Conservation (phyloP, 1,140 invertebrate species). For the Procambarus clarkii region DNA sequence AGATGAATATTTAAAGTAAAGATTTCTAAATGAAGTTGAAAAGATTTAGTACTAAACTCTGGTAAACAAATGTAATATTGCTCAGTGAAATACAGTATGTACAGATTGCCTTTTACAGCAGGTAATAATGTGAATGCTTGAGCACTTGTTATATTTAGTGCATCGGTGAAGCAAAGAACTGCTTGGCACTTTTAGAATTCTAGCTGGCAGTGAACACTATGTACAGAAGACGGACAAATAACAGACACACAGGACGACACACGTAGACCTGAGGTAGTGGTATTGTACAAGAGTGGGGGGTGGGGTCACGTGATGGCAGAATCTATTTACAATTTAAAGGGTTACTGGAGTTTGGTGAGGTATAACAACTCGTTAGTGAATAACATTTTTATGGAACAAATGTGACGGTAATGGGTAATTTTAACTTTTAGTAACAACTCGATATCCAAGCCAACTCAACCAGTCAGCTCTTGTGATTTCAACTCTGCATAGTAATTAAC, state of each 20-base stretch:
- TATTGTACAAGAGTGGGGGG: constrained; percentile 59
- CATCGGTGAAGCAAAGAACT: constrained; percentile 36
- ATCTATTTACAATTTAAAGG: not conserved
- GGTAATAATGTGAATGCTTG: constrained; percentile 30
- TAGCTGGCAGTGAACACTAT: constrained; percentile 58
- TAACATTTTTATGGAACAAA: not conserved
- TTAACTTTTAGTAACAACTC: not conserved
- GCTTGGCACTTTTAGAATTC: constrained; percentile 62
- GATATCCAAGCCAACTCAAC: too few species aligned
- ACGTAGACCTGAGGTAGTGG: constrained; percentile 54
- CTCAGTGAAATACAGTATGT: not conserved
- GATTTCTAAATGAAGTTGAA: not conserved
- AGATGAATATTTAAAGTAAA: not conserved
- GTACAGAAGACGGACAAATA: constrained; percentile 40
- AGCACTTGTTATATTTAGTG: constrained; percentile 34
- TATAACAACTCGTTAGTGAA: not conserved
- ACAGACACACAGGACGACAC: constrained; percentile 37
- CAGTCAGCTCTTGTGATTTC: too few species aligned
- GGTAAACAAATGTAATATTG: not conserved
- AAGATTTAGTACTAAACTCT: not conserved
- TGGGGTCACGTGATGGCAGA: not conserved
- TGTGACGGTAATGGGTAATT: not conserved
- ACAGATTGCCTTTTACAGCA: constrained; percentile 25
- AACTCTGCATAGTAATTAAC: too few species aligned
- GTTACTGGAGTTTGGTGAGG: not conserved